Conservation (phyloP, 2,113 vertebrate species). For the Tonatia bakeri region DNA sequence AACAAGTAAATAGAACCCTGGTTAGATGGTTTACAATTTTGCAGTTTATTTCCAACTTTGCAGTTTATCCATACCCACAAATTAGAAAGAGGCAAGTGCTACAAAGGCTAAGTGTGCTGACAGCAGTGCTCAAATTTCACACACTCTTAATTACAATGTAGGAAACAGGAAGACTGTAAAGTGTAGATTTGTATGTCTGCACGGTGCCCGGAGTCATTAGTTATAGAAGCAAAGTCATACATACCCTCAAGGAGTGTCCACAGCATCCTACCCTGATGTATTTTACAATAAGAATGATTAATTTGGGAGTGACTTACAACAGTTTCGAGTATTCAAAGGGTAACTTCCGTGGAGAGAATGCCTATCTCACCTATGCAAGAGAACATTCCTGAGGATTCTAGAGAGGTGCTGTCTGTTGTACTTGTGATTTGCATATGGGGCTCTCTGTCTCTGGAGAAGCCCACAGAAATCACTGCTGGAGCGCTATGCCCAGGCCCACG, state of each 20-base stretch:
- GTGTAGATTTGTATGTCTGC: not conserved
- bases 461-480: not conserved
- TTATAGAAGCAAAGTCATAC: not conserved
- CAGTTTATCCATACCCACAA: not conserved
- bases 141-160: slow-evolving; percentile 34
- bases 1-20: slow-evolving; percentile 15
- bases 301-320: not conserved
- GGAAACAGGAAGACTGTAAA: slow-evolving; percentile 19
- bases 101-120: not conserved
- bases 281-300: not conserved
- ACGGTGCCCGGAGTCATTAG: not conserved
- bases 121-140: slow-evolving; percentile 33
- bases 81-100: not conserved
- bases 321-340: not conserved
- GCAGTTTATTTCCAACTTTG: slow-evolving; percentile 2
- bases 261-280: not conserved
- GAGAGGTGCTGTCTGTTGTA: not conserved
- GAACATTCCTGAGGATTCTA: not conserved
- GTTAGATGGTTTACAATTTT: not conserved
- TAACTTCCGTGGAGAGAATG: not conserved
- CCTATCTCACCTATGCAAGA: not conserved
- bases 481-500: no score
- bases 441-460: not conserved
- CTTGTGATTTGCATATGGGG: not conserved
- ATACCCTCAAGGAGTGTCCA: not conserved